A percentile compares a stretch with the other conserved stretches of the same genome.
Evolutionary conservation across 2,113 vertebrate genomes (phyloP).

Genomic region (Antechinus stuartii): DNA sequence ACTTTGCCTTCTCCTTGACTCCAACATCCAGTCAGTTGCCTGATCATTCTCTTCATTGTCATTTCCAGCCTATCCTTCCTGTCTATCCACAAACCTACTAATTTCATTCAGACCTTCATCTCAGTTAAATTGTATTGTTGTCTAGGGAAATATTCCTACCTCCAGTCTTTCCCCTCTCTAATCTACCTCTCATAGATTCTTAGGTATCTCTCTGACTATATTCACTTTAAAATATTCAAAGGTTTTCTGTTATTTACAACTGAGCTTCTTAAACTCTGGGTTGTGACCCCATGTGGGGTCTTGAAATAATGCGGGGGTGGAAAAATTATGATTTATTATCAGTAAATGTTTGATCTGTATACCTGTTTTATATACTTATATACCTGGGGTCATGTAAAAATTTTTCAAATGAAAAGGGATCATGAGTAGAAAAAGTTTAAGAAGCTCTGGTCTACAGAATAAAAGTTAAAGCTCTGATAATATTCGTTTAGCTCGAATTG

Average conservation of each 20-base stretch:
- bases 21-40: neutral
- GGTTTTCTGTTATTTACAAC: neutral
- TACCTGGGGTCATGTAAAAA: too few relatives aligned
- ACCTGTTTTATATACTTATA: too few relatives aligned
- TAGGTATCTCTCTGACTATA: neutral
- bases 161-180: neutral
- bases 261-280: too few relatives aligned
- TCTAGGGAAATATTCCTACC: neutral
- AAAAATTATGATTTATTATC: too few relatives aligned
- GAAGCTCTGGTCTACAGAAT: neutral
- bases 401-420: too few relatives aligned
- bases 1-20: neutral
- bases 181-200: neutral
- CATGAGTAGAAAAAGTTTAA: too few relatives aligned
- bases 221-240: neutral
- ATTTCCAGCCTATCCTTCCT: neutral
- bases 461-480: neutral
- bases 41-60: neutral
- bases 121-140: neutral
- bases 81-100: neutral
- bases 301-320: too few relatives aligned
- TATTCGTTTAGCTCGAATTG: neutral
- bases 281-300: too few relatives aligned
- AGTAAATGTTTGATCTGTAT: too few relatives aligned
- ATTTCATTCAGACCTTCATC: neutral